Evolutionary conservation across 2,888 invertebrate species (phyloP).

Genomic region (Epirrhoe tristata): DNA sequence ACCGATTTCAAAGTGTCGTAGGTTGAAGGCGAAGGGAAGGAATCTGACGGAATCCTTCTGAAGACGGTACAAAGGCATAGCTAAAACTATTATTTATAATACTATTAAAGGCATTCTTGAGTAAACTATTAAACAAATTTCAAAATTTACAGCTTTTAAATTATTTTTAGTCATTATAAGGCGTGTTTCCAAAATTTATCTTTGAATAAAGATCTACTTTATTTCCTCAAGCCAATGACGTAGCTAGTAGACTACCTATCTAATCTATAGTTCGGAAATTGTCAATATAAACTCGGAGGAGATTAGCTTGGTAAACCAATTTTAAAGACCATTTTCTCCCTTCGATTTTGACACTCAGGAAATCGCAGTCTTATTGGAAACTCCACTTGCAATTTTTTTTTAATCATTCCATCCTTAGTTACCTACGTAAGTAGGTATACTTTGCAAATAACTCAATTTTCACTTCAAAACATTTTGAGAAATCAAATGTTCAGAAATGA

Average conservation of each 20-base stretch:
- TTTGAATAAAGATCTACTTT: background rate
- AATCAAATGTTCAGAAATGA: background rate
- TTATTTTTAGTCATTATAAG: background rate
- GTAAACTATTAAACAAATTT: background rate
- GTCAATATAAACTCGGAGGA: background rate
- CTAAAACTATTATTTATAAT: constrained; percentile 59
- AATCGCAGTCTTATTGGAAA: background rate
- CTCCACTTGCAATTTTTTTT: background rate
- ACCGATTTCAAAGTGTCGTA: constrained; percentile 61
- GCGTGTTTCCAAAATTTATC: background rate
- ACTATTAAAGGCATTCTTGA: constrained; percentile 51
- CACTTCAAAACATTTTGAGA: no score
- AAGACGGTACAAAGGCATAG: constrained; percentile 53
- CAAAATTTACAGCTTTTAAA: background rate
- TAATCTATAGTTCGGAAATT: background rate
- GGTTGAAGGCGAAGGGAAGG: constrained; percentile 55
- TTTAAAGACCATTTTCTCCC: background rate
- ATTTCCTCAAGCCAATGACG: background rate
- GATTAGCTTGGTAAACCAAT: background rate
- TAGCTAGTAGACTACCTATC: background rate
- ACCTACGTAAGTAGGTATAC: no score
- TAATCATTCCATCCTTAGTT: background rate
- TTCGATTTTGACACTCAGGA: background rate
- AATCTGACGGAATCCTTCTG: constrained; percentile 62
- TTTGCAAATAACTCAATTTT: no score